phyloP scores from a whole-genome alignment of 2,888 invertebrate genomes.

The Tryphoninae sp. region DNA sequence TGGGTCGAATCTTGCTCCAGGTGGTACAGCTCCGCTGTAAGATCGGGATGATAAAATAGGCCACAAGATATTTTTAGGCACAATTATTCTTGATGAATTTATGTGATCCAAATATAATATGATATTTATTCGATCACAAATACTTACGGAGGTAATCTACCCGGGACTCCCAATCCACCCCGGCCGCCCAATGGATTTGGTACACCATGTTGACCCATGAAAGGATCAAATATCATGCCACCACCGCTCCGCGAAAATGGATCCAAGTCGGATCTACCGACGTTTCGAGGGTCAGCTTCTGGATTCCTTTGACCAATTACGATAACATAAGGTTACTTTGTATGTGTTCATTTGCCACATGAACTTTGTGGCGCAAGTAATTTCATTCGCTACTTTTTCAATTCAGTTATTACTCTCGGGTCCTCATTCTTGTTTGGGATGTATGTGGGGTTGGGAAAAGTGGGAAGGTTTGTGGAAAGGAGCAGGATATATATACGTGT shows the following conservation, averaged over 20 bases:
- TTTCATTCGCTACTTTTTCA: background rate
- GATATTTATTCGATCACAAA: background rate
- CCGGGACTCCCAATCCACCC: conserved; percentile 83
- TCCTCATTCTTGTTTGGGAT: background rate
- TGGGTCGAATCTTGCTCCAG: conserved; percentile 93
- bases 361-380: background rate
- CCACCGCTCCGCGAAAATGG: conserved; percentile 86
- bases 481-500: background rate
- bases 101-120: background rate
- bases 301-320: conserved; percentile 58
- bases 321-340: background rate
- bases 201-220: conserved; percentile 76
- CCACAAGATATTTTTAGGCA: background rate
- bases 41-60: background rate
- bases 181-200: conserved; percentile 79
- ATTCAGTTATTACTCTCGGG: background rate
- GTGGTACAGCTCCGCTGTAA: conserved; percentile 86
- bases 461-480: background rate
- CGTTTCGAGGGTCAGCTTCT: conserved; percentile 70
- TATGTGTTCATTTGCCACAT: background rate
- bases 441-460: background rate
- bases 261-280: conserved; percentile 90
- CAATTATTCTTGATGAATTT: background rate
- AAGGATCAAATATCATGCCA: conserved; percentile 90
- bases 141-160: conserved; percentile 84